These are phyloP conservation scores for Girardia tigrina DNA, from an alignment of 2,888 invertebrate genomes.

Conservation along the genomic window DNA sequence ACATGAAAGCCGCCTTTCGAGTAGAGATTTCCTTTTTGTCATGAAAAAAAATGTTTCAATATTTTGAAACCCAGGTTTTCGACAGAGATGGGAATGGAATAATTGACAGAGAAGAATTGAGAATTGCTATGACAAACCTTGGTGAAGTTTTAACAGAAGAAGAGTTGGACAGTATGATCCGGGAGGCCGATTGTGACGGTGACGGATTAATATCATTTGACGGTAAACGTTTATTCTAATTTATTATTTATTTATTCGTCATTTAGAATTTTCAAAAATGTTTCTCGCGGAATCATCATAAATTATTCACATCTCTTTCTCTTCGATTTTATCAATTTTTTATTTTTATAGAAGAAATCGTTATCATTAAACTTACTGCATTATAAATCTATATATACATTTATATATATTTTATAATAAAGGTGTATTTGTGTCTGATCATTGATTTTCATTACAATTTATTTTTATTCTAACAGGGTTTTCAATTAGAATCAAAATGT, in stretches of 20 bases:
- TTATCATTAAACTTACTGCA: slow-evolving; percentile 15
- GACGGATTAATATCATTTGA: slow-evolving; percentile 14
- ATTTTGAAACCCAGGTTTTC: neutral
- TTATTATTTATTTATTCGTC: neutral
- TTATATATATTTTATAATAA: slow-evolving; percentile 12
- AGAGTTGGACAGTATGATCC: slow-evolving; percentile 12
- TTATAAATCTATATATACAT: too few relatives aligned
- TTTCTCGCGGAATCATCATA: slow-evolving; percentile 7
- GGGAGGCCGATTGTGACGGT: neutral
- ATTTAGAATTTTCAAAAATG: slow-evolving; percentile 11
- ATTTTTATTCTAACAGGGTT: too few relatives aligned
- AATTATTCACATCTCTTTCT: neutral
- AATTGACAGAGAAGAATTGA: neutral
- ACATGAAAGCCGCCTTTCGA: neutral
- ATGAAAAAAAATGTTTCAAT: neutral
- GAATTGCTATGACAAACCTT: neutral
- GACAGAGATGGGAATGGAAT: slow-evolving; percentile 8
- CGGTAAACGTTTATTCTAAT: neutral
- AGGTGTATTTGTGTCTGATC: too few relatives aligned
- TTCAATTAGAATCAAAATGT: too few relatives aligned
- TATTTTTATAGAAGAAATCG: slow-evolving; percentile 12
- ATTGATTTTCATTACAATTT: too few relatives aligned
- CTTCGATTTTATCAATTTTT: neutral
- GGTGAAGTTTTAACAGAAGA: slow-evolving; percentile 11
- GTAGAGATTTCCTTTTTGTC: neutral